Evolutionary conservation across 1,140 invertebrate species (phyloP), one percentile per base, ranked within the genome.

Genomic region (Musca domestica): DNA sequence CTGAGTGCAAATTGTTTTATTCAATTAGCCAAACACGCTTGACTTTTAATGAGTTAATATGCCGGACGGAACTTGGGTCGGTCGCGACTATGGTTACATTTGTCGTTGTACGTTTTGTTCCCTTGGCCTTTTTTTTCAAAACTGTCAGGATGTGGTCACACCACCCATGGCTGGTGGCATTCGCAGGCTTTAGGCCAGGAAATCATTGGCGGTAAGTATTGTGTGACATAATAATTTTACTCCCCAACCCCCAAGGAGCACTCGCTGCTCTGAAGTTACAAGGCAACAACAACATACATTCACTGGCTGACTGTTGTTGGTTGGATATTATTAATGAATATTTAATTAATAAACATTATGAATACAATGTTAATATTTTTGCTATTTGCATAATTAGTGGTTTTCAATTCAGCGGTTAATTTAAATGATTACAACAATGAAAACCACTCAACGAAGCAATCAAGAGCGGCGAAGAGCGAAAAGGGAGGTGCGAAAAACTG

Each of bases 321-420:
- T 41, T 41, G 34, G 34, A 41, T 41, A 41, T 34, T 61, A 61
- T 61, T 61, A 61, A 61, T 61, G 56, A 61, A 61, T 61, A 61
- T 61, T 61, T 61, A 61, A 61, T 34, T 61, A 61, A 61, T 61
- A 61, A 61, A 61, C 56, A 61, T 61, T 61, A 27, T 61, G 9
- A 61, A 41, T 41, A 41, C 34, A 61, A 61, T 61, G 56, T 61
- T 61, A 61, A 61, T 61, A 61, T 41, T 58, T 58, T 19, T 61
- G 27, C 56, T 30, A 34, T 61, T 61, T 61, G 34, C 56, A 61
- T 61, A 61, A 61, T 61, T 61, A 61, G 56, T 61, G 56, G 56
- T 61, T 19, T 41, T n/a, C 56, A 30, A 34, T 61, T 61, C 56
- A 61, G 56, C 20, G 56, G 56, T 41, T 34, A 61, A 61, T 61